Base-by-base conservation (phyloP, 2,888 invertebrate species). In the Mystacides longicornis region DNA sequence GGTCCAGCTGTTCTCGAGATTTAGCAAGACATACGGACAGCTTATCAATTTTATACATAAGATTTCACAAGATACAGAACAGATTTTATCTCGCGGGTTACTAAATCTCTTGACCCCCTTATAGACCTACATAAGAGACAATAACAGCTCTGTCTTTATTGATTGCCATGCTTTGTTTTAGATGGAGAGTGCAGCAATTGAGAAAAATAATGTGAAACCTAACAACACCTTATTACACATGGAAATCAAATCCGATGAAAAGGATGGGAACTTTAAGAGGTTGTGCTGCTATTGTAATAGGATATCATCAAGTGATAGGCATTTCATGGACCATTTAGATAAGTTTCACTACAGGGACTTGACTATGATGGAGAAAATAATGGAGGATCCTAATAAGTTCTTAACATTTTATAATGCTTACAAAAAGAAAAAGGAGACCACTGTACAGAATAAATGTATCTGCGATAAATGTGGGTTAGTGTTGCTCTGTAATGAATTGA, bases 401-500 rank as follows among this genome's bases (percentile, higher is more conserved):
- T 11, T 21, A 3, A 46, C 46, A 3, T 46, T 46, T 20, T 21
- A 46, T 7, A 46, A 46, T 37, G 37, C 46, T 3, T 46, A 46
- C 11, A 21, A 21, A 20, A 46, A 46, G 20, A 46, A 21, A 20
- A 46, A 46, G 14, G 37, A 46, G 20, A 46, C 3, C 19, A 46
- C 19, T 19, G 21, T 19, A 46, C 21, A 21, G 18, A 23, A 23
- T 23, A 48, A 48, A 48, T 23, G 21, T 23, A 23, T 48, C 9
- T 48, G 48, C 18, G 23, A 23, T 48, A 21, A 20, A 48, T 48
- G 48, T 48, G 48, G 48, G 2, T 48, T 48, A 23, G 21, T 48
- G 2, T 23, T 48, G 3, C 16, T 21, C 11, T 22, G 48, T 48
- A 23, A 48, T 3, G 48, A 48, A 14, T 23, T 48, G 3, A 22